Base-by-base conservation (phyloP, 2,797 vertebrate genomes). In the Oreonectes daqikongensis region DNA sequence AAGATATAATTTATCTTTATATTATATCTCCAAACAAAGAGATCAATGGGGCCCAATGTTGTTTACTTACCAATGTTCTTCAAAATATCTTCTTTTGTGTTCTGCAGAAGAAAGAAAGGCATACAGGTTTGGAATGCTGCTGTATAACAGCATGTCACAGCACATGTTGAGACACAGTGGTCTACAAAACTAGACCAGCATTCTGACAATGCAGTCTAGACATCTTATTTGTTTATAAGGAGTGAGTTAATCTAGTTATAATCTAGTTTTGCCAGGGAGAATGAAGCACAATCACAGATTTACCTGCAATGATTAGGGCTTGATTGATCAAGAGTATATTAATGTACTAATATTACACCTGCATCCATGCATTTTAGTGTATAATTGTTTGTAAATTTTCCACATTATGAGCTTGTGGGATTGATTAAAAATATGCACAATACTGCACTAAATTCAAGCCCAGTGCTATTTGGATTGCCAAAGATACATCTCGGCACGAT, bases 401-500 rank as follows among this genome's bases (percentile, higher is more conserved):
- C 1, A 8, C 26, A 55, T 70, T 70, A 59, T 18, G 11, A 61
- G 52, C 38, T 40, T 20, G 6, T 50, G 32, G 38, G 20, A 24
- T 50, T 65, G 14, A 30, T 44, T 60, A 60, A 60, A 63, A 18
- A 53, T 26, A 20, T 5, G 24, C 14, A 22, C 38, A 32, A n/a
- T 11, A 2, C 28, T 4, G 30, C 59, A 35, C 30, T 20, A 59
- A 46, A 61, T 69, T 69, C 35, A 69, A 17, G 40, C 48, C 59
- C 2, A 44, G 20, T 59, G 32, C 35, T 55, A 44, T 26, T 26
- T 79, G 44, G 32, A 4, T 67, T 68, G 53, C 44, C 32, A 68
- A 69, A 53, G 53, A 35, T 11, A 52, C 18, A 2, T 32, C 59
- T 52, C 30, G 26, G 22, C 64, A 57, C 69, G 60, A 72, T 71